Evolutionary conservation across 2,888 invertebrate genomes (phyloP).

Genomic region (Apodemia mormo): DNA sequence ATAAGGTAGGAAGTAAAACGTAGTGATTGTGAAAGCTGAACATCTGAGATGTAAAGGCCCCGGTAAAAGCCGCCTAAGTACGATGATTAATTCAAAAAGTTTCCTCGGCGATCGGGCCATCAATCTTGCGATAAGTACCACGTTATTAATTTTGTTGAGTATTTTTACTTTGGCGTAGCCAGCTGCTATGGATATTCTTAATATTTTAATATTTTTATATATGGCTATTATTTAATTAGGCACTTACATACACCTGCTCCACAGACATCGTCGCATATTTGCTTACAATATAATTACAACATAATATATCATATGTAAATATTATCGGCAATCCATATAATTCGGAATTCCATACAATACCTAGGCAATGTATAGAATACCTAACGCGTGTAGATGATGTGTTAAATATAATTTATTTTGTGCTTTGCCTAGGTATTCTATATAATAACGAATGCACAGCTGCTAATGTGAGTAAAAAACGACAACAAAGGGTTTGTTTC

Average conservation of each 20-base stretch:
- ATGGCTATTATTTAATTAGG: background rate
- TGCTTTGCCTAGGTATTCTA: no score
- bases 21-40: background rate
- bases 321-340: no score
- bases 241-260: background rate
- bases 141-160: constrained; percentile 12
- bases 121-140: constrained; percentile 37
- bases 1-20: background rate
- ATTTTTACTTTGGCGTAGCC: constrained; percentile 8
- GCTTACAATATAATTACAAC: background rate
- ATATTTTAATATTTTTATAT: background rate
- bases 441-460: no score
- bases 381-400: no score
- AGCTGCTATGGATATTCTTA: background rate
- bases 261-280: background rate
- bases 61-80: background rate
- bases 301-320: no score
- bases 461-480: no score
- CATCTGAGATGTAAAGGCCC: constrained; percentile 2
- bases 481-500: no score
- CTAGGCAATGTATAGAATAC: no score
- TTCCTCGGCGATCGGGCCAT: constrained; percentile 30
- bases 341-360: no score
- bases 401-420: no score
- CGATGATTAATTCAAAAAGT: constrained; percentile 38